Percentiles rank a stretch among this genome's conserved stretches.
Conservation (phyloP, 2,888 invertebrate genomes). For the Apodemia zela region DNA sequence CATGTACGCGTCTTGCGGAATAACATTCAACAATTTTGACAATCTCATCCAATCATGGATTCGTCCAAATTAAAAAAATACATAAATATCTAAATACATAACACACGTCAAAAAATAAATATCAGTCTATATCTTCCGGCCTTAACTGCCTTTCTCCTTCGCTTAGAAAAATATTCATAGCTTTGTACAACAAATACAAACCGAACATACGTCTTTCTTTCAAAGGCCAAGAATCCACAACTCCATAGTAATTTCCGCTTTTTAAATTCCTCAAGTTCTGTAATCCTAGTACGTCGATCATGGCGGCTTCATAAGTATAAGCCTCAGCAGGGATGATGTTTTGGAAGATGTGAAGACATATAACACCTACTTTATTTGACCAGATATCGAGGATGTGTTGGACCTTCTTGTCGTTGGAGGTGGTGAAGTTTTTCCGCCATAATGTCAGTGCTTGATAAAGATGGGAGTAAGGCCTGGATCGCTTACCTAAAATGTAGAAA, state of each 20-base stretch:
- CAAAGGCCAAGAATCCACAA: conserved; percentile 85
- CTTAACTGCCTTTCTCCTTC: conserved; percentile 94
- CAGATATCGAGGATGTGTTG: conserved; percentile 93
- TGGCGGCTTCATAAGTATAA: conserved; percentile 94
- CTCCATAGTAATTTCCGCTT: conserved; percentile 91
- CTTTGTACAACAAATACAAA: conserved; percentile 88
- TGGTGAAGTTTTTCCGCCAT: conserved; percentile 76
- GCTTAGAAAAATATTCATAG: conserved; percentile 89
- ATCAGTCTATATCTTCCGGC: conserved; percentile 84
- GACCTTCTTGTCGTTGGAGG: conserved; percentile 82
- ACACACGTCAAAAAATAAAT: not conserved
- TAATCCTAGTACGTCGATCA: conserved; percentile 93
- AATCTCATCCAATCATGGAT: conserved; percentile 1
- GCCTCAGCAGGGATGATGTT: conserved; percentile 95
- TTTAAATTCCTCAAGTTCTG: conserved; percentile 88
- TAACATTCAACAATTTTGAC: not conserved
- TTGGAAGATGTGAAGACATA: conserved; percentile 94
- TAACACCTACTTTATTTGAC: conserved; percentile 90
- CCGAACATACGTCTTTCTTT: conserved; percentile 87
- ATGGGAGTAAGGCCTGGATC: conserved; percentile 93
- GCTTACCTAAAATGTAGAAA: conserved; percentile 73
- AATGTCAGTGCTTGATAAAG: conserved; percentile 91
- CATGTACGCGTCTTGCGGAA: not conserved
- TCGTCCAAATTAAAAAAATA: not conserved
- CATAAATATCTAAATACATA: not conserved